Base-by-base conservation (phyloP, 1,140 invertebrate species). In the Cotesia chilonis region DNA sequence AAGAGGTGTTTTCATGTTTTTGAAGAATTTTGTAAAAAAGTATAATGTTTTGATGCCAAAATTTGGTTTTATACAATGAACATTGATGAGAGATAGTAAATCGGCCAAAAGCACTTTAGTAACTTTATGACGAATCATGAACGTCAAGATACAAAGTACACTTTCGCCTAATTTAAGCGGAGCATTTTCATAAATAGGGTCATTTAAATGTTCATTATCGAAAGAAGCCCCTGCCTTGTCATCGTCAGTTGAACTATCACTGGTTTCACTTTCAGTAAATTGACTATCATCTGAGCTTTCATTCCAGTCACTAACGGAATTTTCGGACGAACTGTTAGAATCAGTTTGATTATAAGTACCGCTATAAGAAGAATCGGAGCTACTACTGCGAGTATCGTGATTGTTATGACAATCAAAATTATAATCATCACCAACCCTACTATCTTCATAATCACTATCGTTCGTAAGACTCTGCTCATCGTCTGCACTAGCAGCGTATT, bases 31-130 rank as follows among this genome's bases (percentile, higher is more conserved):
- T 10, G 6, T 37, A 14, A 65, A 65, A 38, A 9, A n/a, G 35
- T 65, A 28, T 28, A 28, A 28, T 2, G 28, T 28, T 28, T 28
- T 28, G 28, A 28, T 28, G 28, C 28, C 1, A 51, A 65, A 47
- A 47, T 65, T 65, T 17, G 38, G 63, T 4, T 37, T 38, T 1
- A 47, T 9, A 65, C 63, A 65, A 37, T 65, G 63, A 14, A 38
- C n/a, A 38, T 20, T n/a, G 10, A 65, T 65, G 0, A 65, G 36
- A 4, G 5, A 9, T 65, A 65, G 20, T 5, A 65, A 6, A 2
- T 38, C 38, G n/a, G 36, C 3, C 4, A 65, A 17, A 7, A 1
- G 1, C 2, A 17, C 63, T 0, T 7, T 17, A 1, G 35, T 51
- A 14, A 65, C 1, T 38, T 65, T 65, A 37, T 41, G 38, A 4